Conservation (phyloP, 2,888 invertebrate species). For the Heliconius erato region DNA sequence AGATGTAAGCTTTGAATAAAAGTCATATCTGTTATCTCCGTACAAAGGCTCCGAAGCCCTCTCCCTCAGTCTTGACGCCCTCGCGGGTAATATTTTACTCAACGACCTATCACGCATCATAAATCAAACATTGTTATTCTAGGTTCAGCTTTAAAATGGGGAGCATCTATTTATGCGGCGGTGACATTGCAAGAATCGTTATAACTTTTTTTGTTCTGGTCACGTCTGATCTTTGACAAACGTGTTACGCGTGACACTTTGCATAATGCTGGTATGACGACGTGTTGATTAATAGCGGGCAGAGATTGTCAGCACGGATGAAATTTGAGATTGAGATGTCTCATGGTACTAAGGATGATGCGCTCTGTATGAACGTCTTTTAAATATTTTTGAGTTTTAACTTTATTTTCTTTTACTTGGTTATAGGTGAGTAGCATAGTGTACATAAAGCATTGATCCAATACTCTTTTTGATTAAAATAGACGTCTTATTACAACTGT, state of each 20-base stretch:
- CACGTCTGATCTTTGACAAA: conserved; percentile 53
- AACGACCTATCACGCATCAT: conserved; percentile 68
- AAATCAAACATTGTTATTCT: conserved; percentile 73
- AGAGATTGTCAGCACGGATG: conserved; percentile 34
- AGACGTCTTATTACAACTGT: background rate
- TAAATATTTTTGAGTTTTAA: background rate
- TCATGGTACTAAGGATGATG: background rate
- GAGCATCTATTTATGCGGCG: conserved; percentile 74
- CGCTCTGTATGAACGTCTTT: background rate
- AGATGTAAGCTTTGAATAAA: conserved; percentile 31
- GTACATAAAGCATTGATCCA: background rate
- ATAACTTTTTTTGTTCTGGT: conserved; percentile 56
- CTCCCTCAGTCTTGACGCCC: conserved; percentile 53
- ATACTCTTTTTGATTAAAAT: background rate
- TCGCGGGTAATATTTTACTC: conserved; percentile 63
- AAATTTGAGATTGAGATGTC: conserved; percentile 28
- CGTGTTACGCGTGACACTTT: conserved; percentile 40
- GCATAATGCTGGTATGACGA: conserved; percentile 40
- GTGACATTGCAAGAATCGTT: conserved; percentile 68
- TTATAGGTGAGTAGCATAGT: background rate
- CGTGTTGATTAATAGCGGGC: conserved; percentile 47
- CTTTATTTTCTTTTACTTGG: background rate
- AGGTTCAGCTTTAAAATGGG: conserved; percentile 63
- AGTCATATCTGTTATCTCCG: conserved; percentile 33
- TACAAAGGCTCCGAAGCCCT: conserved; percentile 32